A percentile compares a stretch with the other conserved stretches of the same genome.
These are phyloP conservation scores for Cylindroiulus punctatus DNA, from an alignment of 2,888 invertebrate genomes.

Conservation along the genomic window DNA sequence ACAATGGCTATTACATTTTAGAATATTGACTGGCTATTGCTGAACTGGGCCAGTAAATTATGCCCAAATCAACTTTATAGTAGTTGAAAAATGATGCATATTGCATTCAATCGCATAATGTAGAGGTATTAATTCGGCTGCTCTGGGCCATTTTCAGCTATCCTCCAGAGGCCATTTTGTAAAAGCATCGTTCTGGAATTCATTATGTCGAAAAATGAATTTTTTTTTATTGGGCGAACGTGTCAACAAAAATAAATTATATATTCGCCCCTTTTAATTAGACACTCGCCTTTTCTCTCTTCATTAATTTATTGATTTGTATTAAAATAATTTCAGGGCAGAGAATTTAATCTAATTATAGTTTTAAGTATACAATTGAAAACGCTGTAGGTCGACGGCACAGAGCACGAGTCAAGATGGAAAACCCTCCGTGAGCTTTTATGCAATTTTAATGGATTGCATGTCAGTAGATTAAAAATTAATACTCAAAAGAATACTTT, in stretches of 20 bases:
- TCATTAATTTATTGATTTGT: slow-evolving; percentile 44
- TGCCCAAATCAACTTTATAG: no score
- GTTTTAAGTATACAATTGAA: slow-evolving; percentile 36
- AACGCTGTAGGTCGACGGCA: background rate
- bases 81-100: no score
- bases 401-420: background rate
- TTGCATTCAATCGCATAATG: slow-evolving; percentile 9
- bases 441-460: slow-evolving; percentile 41
- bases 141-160: background rate
- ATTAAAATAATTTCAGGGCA: slow-evolving; percentile 38
- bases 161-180: background rate
- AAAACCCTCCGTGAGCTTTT: slow-evolving; percentile 26
- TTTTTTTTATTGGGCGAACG: background rate
- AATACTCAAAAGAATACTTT: slow-evolving; percentile 44
- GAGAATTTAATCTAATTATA: slow-evolving; percentile 39
- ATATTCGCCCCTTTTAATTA: background rate
- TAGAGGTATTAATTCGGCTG: background rate
- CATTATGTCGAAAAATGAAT: background rate
- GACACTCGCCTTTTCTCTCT: background rate
- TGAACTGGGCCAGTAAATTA: no score
- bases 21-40: no score
- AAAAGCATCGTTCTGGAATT: background rate
- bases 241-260: slow-evolving; percentile 19
- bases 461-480: slow-evolving; percentile 37
- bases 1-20: no score